Evolutionary conservation across 1,140 invertebrate genomes (phyloP).

Genomic region (Papilio polyxenes): DNA sequence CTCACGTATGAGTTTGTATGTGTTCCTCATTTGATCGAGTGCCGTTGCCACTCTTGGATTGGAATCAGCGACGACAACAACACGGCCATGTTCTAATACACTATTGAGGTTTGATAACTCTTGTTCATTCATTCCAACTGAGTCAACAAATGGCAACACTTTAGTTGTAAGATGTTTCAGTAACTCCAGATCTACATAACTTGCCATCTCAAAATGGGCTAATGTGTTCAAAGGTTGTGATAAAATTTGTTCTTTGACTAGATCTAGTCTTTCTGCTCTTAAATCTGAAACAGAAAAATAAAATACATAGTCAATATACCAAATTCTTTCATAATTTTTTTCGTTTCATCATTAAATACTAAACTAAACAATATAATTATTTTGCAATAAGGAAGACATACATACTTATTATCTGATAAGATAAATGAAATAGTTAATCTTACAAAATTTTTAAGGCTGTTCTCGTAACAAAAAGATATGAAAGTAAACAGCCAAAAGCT

Average conservation of each 20-base stretch:
- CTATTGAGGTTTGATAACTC: conserved; percentile 90
- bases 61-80: conserved; percentile 88
- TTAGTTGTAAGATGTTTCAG: conserved; percentile 85
- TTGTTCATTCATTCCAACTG: conserved; percentile 95
- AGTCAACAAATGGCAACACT: conserved; percentile 89
- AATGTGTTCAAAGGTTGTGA: conserved; percentile 82
- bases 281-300: conserved; percentile 80
- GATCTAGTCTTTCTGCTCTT: conserved; percentile 83
- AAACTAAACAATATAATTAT: neutral
- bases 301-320: neutral
- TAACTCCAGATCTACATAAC: conserved; percentile 87
- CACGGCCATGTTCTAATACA: conserved; percentile 85
- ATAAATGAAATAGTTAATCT: neutral
- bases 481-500: neutral
- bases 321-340: too few species aligned
- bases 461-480: neutral
- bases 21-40: conserved; percentile 91
- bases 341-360: neutral
- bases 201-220: conserved; percentile 94
- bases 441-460: neutral
- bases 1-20: conserved; percentile 83
- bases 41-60: conserved; percentile 90
- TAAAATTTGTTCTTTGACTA: conserved; percentile 86
- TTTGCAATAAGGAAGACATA: neutral
- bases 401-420: neutral